Conservation (phyloP, 2,113 vertebrate genomes). For the Lathamus discolor region DNA sequence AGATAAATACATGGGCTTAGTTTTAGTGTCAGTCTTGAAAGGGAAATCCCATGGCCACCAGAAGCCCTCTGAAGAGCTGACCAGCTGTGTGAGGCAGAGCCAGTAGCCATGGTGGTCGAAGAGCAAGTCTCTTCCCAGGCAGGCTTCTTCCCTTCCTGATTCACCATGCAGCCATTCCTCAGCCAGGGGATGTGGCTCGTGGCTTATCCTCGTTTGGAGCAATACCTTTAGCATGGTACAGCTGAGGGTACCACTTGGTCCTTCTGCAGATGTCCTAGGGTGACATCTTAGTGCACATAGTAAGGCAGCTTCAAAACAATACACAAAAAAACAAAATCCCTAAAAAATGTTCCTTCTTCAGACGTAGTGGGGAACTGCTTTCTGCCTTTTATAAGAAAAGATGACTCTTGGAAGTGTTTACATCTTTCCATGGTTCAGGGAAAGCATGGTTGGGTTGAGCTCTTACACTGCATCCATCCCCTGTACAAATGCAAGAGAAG, state of each 20-base stretch:
- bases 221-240: rapidly evolving
- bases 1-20: not conserved
- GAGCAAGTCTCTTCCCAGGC: not conserved
- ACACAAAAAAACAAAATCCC: rapidly evolving
- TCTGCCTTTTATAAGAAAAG: not conserved
- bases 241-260: not conserved
- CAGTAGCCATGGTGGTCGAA: not conserved
- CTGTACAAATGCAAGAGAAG: rapidly evolving
- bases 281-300: not conserved
- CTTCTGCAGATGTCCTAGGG: not conserved
- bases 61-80: not conserved
- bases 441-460: not conserved
- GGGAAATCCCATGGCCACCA: not conserved
- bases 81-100: not conserved
- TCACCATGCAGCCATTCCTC: not conserved
- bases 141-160: not conserved
- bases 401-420: not conserved
- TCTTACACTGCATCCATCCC: not conserved
- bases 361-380: rapidly evolving
- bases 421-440: not conserved
- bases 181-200: not conserved
- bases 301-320: not conserved
- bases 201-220: not conserved
- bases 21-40: not conserved
- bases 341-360: not conserved